Evolutionary conservation across 2,888 invertebrate species (phyloP).

Genomic region (Stenotaenia linearis): DNA sequence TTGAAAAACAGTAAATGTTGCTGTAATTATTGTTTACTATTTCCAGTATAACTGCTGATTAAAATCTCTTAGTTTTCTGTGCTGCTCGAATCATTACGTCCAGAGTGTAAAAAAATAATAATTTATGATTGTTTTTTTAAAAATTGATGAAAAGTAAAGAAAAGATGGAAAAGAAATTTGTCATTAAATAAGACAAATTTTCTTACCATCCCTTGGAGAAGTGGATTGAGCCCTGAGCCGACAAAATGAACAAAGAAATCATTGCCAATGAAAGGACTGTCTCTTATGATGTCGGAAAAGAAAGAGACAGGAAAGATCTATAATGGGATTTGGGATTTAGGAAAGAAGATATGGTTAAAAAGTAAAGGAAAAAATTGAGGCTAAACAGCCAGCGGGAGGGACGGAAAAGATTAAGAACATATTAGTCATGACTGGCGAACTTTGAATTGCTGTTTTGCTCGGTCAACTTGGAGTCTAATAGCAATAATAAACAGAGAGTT

Average conservation of each 20-base stretch:
- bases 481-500: background rate
- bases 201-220: conserved; percentile 4
- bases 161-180: background rate
- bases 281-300: conserved; percentile 15
- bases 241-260: conserved; percentile 26
- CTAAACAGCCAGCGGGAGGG: background rate
- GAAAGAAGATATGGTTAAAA: background rate
- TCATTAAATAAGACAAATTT: conserved; percentile 9
- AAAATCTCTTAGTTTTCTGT: too few species aligned
- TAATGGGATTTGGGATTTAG: conserved; percentile 19
- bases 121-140: too few species aligned
- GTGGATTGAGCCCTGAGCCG: conserved; percentile 13
- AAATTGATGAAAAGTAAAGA: background rate
- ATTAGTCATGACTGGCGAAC: background rate
- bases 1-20: background rate
- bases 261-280: conserved; percentile 17
- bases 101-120: too few species aligned
- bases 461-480: background rate
- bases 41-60: too few species aligned
- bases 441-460: background rate
- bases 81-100: too few species aligned
- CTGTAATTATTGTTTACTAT: background rate
- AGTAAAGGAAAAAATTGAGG: background rate
- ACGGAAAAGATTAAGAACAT: background rate
- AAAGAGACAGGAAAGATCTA: conserved; percentile 17